Evolutionary conservation across 2,113 vertebrate species (phyloP), one percentile per base, ranked within the genome.

Genomic region (Oreochromis spilurus): DNA sequence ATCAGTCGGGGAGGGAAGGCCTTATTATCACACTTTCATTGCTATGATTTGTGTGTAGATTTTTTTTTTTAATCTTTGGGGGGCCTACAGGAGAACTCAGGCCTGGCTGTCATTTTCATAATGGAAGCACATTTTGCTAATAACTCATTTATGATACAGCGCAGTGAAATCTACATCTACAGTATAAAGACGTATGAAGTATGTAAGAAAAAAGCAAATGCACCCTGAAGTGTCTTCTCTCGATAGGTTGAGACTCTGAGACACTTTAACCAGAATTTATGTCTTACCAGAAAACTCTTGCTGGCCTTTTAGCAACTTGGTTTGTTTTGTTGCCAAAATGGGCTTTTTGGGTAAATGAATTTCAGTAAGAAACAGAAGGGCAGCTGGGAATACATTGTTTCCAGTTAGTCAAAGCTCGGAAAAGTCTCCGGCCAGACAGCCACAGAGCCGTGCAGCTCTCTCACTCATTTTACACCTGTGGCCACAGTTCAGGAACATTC

Each of bases 341-440:
- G n/a, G 38, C 24, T 29, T 75, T 26, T 10, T 11, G 67, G 21
- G 7, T 45, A 24, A 16, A 26, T 43, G 1, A 43, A 43, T 43
- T 26, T 45, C 38, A 26, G 7, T 26, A 72, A 72, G 13, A 16
- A 45, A 17, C 67, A 45, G 45, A 26, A 72, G 7, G 75, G 16
- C 50, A 79, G 13, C 9, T 7, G n/a, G 54, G 21, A 29, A 24
- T 48, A 29, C 7, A 1, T 4, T 43, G 17, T 34, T 67, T 19
- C 34, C 50, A 7, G 6, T 50, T n/a, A 21, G 0, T 34, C 14
- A 7, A 11, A 70, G n/a, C 52, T 29, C 16, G 19, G 14, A 17
- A 34, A 83, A 75, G 65, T 85, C 84, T 85, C 12, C 58, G 26
- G 4, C 89, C 87, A 60, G 83, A 40, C 55, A 53, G 19, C 67